Evolutionary conservation across 2,888 invertebrate species (phyloP), one percentile per base, ranked within the genome.

Genomic region (Galeruca laticollis): DNA sequence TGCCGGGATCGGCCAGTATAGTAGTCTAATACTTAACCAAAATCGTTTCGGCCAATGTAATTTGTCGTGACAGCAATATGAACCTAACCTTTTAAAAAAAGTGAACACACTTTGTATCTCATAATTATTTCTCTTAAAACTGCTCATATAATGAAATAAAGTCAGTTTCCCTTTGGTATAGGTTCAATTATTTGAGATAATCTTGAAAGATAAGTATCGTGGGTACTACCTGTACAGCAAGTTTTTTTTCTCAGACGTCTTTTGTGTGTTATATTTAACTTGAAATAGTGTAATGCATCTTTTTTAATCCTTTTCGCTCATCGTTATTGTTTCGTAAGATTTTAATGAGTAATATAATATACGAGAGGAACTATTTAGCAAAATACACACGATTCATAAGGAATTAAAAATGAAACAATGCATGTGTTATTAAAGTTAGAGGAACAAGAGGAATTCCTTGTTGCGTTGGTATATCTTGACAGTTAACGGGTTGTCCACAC

Each of bases 161-260:
- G 18, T 47, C 47, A 47, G 47, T 9, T 15, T 47, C 47, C 8
- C 6, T 26, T 6, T 47, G 15, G 15, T n/a, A n/a, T 43, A 43
- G 43, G 43, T 47, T 26, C 9, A 47, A 47, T 47, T 47, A 15
- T 47, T 47, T 47, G 15, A n/a, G 6, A 18, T 47, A 47, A 47
- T 47, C 47, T 47, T 15, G 8, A 47, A 15, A 47, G 47, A 47
- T 47, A 47, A 47, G 9, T 47, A 47, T 47, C 47, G 47, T 47
- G 47, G 47, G 47, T 47, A 47, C 18, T 9, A 18, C 47, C 43
- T 43, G n/a, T 43, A 43, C 2, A 6, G 43, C 43, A 43, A 18
- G 15, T 47, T 18, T 47, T 47, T 47, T 47, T 47, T 47, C 47
- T 47, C 47, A 47, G 47, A 47, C 47, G 47, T 47, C 47, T 54